Conservation (phyloP, 2,797 vertebrate genomes). For the Etheostoma nigrum region DNA sequence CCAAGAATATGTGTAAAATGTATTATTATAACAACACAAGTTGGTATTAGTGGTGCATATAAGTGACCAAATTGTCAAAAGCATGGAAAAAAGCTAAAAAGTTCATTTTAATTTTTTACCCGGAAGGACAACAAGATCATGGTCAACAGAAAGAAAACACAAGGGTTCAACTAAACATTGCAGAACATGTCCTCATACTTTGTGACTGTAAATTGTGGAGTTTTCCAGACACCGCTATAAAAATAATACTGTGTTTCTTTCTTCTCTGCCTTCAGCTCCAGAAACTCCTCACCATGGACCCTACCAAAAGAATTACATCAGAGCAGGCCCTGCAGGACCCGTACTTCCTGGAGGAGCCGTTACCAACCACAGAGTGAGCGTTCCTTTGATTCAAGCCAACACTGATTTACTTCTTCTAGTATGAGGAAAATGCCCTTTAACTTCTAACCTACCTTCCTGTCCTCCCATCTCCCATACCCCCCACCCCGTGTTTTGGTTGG, state of each 20-base stretch:
- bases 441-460: background rate
- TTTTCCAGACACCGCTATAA: background rate
- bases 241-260: background rate
- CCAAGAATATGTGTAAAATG: no score
- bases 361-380: conserved; percentile 95
- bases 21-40: no score
- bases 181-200: background rate
- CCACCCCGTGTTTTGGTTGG: background rate
- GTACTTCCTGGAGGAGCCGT: conserved; percentile 96
- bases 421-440: background rate
- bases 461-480: no score
- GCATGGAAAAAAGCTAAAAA: no score
- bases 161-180: background rate
- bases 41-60: no score
- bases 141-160: no score
- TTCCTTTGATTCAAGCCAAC: conserved; percentile 2
- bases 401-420: conserved; percentile 4
- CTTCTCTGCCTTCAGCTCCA: conserved; percentile 88
- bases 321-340: conserved; percentile 97
- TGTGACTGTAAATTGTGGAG: background rate
- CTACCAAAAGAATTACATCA: conserved; percentile 97
- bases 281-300: conserved; percentile 98
- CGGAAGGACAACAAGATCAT: no score
- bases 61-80: no score
- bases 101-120: no score